These are phyloP conservation scores for Hybognathus amarus DNA, from an alignment of 2,797 vertebrate genomes.

Conservation along the genomic window DNA sequence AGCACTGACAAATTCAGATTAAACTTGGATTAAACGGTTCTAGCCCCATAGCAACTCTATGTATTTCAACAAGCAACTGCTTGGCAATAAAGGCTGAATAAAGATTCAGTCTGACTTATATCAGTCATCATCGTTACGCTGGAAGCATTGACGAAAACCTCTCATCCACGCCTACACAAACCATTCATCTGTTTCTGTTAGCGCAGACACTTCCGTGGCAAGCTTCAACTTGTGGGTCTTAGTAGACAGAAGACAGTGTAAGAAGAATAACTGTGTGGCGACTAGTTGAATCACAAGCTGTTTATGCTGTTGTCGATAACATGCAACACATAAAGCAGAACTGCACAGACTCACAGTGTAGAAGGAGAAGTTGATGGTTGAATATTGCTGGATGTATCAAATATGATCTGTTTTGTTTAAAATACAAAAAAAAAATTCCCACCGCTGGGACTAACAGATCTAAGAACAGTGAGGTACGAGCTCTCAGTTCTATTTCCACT, in stretches of 20 bases:
- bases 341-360: not conserved
- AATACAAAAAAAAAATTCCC: not conserved
- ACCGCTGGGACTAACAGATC: not conserved
- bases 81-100: conserved; percentile 36
- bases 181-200: conserved; percentile 40
- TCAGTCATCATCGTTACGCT: conserved; percentile 38
- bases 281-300: conserved; percentile 32
- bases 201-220: conserved; percentile 32
- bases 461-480: not conserved
- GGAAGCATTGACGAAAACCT: conserved; percentile 23
- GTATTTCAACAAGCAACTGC: conserved; percentile 30
- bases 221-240: conserved; percentile 13
- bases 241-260: conserved; percentile 11
- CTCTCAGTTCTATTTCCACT: not conserved
- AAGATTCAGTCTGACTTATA: conserved; percentile 45
- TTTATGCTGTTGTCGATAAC: conserved; percentile 26
- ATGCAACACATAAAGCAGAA: not conserved
- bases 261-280: conserved; percentile 33
- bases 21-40: conserved; percentile 31
- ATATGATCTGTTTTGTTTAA: not conserved
- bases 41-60: conserved; percentile 24
- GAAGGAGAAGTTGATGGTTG: not conserved
- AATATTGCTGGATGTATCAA: not conserved
- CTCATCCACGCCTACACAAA: conserved; percentile 35
- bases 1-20: conserved; percentile 12